Evolutionary conservation across 2,797 vertebrate genomes (phyloP).

Genomic region (Urophycis tenuis): DNA sequence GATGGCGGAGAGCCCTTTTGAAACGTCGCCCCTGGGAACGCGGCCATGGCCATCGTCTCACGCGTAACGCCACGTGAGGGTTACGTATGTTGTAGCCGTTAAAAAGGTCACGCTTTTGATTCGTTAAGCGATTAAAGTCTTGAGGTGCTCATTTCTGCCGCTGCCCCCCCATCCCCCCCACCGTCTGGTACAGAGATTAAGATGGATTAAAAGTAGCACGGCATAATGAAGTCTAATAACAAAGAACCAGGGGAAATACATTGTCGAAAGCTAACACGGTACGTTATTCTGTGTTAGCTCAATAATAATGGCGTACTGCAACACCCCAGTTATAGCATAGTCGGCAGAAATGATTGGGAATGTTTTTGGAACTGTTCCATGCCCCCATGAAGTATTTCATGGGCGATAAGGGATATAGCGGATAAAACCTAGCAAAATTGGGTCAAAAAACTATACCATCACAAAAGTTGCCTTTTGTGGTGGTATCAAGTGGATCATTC

Average conservation of each 20-base stretch:
- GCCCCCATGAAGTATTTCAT: not conserved
- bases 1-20: not conserved
- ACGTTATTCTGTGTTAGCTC: too few species aligned
- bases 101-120: not conserved
- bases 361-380: not conserved
- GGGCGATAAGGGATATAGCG: not conserved
- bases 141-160: not conserved
- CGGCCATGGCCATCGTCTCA: not conserved
- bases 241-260: not conserved
- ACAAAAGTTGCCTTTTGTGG: not conserved
- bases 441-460: too few species aligned
- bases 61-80: not conserved
- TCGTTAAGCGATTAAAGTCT: not conserved
- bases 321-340: not conserved
- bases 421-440: not conserved
- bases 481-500: not conserved
- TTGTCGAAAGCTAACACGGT: not conserved
- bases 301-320: too few species aligned
- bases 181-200: not conserved
- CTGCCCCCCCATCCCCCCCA: too few species aligned
- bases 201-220: not conserved
- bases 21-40: slow-evolving; percentile 10
- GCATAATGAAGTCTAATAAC: not conserved
- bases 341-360: not conserved
- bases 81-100: not conserved